These are phyloP conservation scores for Vesta saturnalis DNA, from an alignment of 2,888 invertebrate genomes.

Conservation along the genomic window DNA sequence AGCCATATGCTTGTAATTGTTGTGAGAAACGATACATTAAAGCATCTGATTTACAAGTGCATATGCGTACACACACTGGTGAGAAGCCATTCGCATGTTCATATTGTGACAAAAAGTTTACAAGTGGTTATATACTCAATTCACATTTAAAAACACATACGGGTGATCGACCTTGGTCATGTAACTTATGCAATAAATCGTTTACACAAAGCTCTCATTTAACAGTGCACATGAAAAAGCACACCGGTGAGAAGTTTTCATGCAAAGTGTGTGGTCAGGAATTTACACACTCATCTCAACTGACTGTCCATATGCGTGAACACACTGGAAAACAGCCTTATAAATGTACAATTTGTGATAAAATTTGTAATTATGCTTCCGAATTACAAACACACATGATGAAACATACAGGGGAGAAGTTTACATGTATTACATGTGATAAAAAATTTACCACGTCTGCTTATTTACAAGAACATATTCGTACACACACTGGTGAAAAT, in stretches of 20 bases:
- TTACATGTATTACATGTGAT: conserved; percentile 56
- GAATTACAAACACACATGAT: conserved; percentile 57
- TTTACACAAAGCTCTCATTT: conserved; percentile 72
- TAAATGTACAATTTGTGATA: conserved; percentile 57
- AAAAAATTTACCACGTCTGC: conserved; percentile 58
- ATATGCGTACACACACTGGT: conserved; percentile 62
- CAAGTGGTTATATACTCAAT: conserved; percentile 69
- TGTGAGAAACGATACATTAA: conserved; percentile 69
- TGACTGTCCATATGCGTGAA: conserved; percentile 58
- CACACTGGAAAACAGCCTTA: conserved; percentile 60
- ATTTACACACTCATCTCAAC: conserved; percentile 59
- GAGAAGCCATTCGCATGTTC: conserved; percentile 57
- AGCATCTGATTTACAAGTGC: conserved; percentile 64
- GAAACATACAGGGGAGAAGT: conserved; percentile 58
- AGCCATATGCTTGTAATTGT: conserved; percentile 66
- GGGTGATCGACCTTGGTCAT: conserved; percentile 69
- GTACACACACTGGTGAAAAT: conserved; percentile 60
- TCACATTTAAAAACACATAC: conserved; percentile 71
- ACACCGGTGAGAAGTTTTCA: conserved; percentile 60
- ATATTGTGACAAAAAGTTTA: conserved; percentile 64
- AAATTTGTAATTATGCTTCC: conserved; percentile 57
- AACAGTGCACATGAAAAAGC: conserved; percentile 68
- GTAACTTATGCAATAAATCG: conserved; percentile 67
- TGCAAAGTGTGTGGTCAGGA: conserved; percentile 56
- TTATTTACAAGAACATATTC: conserved; percentile 55